Percentiles rank a stretch among this genome's conserved stretches.
Conservation (phyloP, 2,113 vertebrate genomes). For the Stegastes partitus region DNA sequence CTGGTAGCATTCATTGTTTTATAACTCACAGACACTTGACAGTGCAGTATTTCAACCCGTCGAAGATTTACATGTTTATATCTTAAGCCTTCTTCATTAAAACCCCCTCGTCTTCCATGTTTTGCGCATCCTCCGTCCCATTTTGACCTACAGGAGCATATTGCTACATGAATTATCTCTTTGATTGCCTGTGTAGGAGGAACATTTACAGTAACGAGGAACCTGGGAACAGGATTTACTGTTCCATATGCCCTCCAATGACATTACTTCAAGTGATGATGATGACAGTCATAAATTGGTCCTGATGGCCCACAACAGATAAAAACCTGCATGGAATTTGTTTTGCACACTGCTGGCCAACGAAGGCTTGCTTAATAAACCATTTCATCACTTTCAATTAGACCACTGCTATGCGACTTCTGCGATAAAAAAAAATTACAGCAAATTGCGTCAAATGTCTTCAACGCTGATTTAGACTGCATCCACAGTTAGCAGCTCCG, state of each 20-base stretch:
- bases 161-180: conserved; percentile 64
- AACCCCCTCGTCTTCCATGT: conserved; percentile 10
- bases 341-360: conserved; percentile 41
- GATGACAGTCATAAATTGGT: conserved; percentile 71
- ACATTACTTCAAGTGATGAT: conserved; percentile 72
- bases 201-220: conserved; percentile 73
- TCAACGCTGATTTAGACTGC: conserved; percentile 18
- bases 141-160: conserved; percentile 47
- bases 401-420: conserved; percentile 30
- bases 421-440: conserved; percentile 58
- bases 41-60: neutral
- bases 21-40: neutral
- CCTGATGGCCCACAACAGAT: conserved; percentile 50
- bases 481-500: conserved; percentile 2
- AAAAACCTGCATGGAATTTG: conserved; percentile 56
- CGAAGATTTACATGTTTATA: conserved; percentile 4
- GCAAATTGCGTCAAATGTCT: conserved; percentile 50
- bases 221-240: conserved; percentile 72
- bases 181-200: conserved; percentile 71
- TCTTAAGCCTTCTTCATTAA: conserved; percentile 32
- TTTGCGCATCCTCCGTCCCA: conserved; percentile 30
- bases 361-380: conserved; percentile 36
- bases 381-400: conserved; percentile 60
- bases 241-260: conserved; percentile 70
- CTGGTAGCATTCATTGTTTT: neutral